Conservation (phyloP, 2,888 invertebrate species). For the Erebia epiphron region DNA sequence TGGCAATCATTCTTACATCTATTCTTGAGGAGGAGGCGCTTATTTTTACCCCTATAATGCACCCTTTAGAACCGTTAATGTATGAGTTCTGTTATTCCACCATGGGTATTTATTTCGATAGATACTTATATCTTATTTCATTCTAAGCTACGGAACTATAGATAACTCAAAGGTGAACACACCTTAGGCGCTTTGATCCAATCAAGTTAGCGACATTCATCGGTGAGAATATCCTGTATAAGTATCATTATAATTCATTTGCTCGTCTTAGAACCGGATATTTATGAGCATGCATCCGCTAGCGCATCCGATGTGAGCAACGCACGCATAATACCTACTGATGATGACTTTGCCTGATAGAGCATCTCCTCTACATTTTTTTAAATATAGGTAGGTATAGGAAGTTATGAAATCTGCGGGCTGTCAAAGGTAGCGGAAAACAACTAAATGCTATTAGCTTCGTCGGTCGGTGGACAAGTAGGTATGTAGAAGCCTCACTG, state of each 20-base stretch:
- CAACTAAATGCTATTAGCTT: no score
- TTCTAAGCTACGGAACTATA: background rate
- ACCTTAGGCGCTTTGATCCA: constrained; percentile 3
- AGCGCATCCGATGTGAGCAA: constrained; percentile 37
- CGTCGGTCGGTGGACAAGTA: no score
- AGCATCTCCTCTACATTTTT: background rate
- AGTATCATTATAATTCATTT: constrained; percentile 37
- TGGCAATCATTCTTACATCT: no score
- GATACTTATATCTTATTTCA: background rate
- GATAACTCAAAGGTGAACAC: background rate
- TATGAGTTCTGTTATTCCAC: no score
- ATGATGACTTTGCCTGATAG: constrained; percentile 13
- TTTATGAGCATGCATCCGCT: constrained; percentile 34
- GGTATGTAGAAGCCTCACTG: no score
- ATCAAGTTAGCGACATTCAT: constrained; percentile 26
- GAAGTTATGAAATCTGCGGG: no score
- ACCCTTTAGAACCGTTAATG: no score
- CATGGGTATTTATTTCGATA: background rate
- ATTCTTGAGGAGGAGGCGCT: no score
- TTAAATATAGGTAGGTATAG: no score
- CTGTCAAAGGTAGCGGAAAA: no score
- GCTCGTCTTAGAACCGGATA: constrained; percentile 38
- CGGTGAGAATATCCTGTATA: constrained; percentile 38
- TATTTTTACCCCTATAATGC: no score
- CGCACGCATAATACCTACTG: constrained; percentile 35